Evolutionary conservation across 2,113 vertebrate species (phyloP).

Genomic region (Ginglymostoma cirratum): DNA sequence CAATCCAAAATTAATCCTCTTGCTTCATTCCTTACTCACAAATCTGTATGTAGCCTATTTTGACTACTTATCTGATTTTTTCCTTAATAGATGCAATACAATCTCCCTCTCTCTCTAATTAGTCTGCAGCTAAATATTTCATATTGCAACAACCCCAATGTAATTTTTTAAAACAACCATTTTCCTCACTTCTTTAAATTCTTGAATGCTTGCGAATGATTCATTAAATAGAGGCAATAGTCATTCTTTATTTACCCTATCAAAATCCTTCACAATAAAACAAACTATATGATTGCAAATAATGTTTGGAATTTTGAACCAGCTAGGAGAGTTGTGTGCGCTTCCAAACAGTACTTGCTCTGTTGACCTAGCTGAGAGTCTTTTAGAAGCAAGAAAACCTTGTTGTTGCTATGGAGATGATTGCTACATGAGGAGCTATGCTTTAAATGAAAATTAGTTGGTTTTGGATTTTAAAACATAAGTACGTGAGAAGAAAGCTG

Average conservation of each 20-base stretch:
- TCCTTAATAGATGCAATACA: neutral
- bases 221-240: neutral
- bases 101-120: neutral
- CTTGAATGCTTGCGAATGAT: neutral
- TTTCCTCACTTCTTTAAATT: neutral
- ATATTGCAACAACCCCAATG: neutral
- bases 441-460: too few relatives aligned
- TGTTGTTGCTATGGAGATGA: too few relatives aligned
- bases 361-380: too few relatives aligned
- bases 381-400: too few relatives aligned
- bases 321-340: too few relatives aligned
- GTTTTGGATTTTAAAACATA: too few relatives aligned
- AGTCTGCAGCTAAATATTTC: neutral
- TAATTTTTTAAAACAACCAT: neutral
- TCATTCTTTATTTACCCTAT: neutral
- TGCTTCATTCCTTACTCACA: neutral
- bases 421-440: too few relatives aligned
- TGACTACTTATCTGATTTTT: neutral
- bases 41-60: neutral
- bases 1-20: neutral
- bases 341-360: too few relatives aligned
- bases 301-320: too few relatives aligned
- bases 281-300: too few relatives aligned
- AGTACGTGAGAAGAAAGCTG: too few relatives aligned
- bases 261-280: neutral